Percentiles rank a stretch among this genome's conserved stretches.
Conservation (phyloP, 2,113 vertebrate genomes). For the Miniopterus natalensis region DNA sequence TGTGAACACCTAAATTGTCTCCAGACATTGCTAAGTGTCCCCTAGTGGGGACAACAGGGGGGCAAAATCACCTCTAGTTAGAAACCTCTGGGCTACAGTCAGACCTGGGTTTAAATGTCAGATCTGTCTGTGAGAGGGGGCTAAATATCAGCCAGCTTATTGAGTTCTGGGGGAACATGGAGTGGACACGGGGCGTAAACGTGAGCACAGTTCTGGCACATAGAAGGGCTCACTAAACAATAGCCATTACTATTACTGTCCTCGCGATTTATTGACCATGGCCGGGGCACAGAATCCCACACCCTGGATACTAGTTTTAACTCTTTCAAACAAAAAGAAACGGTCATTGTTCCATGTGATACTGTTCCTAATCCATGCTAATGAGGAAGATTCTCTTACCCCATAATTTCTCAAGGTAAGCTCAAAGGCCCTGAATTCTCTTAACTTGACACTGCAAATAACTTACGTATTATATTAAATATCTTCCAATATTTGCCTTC, state of each 20-base stretch:
- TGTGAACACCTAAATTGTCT: not conserved
- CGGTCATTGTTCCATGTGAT: not conserved
- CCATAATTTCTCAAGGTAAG: not conserved
- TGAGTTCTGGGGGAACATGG: not conserved
- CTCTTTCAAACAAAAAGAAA: constrained; percentile 9
- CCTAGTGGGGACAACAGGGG: rapidly evolving
- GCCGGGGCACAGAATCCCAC: not conserved
- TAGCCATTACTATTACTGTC: too few species aligned
- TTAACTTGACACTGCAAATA: not conserved
- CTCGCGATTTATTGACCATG: not conserved
- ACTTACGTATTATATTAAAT: not conserved
- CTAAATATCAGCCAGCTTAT: not conserved
- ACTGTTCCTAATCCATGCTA: not conserved
- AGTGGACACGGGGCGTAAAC: too few species aligned
- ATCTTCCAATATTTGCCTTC: not conserved
- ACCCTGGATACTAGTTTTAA: not conserved
- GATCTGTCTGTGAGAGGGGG: not conserved
- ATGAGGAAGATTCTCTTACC: not conserved
- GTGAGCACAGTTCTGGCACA: not conserved
- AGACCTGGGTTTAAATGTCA: not conserved
- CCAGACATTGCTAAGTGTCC: not conserved
- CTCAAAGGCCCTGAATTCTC: not conserved
- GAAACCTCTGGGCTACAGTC: not conserved
- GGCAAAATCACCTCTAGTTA: not conserved
- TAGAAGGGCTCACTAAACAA: not conserved